A percentile compares a stretch with the other conserved stretches of the same genome.
Conservation (phyloP, 2,113 vertebrate species). For the Elachura formosa region DNA sequence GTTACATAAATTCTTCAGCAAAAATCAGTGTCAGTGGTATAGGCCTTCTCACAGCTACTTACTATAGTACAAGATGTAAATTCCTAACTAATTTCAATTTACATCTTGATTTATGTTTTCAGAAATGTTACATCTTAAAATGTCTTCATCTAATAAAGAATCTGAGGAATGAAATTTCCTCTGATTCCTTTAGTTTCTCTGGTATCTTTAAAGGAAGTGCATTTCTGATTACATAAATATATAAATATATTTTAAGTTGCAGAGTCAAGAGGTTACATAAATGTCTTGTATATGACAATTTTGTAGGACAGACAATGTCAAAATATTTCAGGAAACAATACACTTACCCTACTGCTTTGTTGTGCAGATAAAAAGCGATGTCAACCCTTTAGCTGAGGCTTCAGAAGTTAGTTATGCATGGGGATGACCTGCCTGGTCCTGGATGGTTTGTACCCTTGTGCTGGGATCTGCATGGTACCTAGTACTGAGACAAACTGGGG, state of each 20-base stretch:
- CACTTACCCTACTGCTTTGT: conserved; percentile 69
- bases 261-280: conserved; percentile 22
- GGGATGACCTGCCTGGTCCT: conserved; percentile 67
- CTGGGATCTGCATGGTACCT: conserved; percentile 74
- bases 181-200: neutral
- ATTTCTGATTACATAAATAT: conserved; percentile 21
- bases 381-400: conserved; percentile 51
- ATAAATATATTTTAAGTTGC: neutral
- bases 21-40: neutral
- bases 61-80: neutral
- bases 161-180: neutral
- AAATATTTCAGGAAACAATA: conserved; percentile 62
- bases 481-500: conserved; percentile 71
- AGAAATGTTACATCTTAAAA: neutral
- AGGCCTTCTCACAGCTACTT: neutral
- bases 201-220: conserved; percentile 10
- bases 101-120: neutral
- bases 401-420: conserved; percentile 58
- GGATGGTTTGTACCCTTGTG: conserved; percentile 70
- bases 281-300: neutral
- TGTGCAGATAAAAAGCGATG: conserved; percentile 47
- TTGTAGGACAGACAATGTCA: conserved; percentile 56
- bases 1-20: neutral
- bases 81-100: neutral
- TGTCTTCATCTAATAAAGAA: neutral